Evolutionary conservation across 2,888 invertebrate species (phyloP).

Genomic region (Drosophila falleni): DNA sequence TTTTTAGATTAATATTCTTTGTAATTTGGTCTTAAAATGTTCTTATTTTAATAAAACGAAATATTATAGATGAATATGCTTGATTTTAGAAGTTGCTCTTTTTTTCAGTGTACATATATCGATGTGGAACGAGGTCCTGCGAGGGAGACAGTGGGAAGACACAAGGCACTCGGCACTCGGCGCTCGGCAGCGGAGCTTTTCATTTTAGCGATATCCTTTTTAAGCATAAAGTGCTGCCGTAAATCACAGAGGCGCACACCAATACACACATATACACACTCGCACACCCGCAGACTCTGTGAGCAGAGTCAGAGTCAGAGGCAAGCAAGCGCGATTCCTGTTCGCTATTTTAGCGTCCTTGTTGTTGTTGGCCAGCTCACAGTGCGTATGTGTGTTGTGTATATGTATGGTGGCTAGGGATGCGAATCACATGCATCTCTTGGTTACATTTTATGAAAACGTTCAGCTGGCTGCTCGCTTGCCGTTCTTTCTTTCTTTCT

Average conservation of each 20-base stretch:
- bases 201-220: conserved; percentile 84
- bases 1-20: too few relatives aligned
- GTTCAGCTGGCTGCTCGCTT: conserved; percentile 52
- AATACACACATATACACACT: conserved; percentile 19
- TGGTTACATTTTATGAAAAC: conserved; percentile 82
- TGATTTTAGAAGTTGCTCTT: too few relatives aligned
- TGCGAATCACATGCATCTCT: conserved; percentile 81
- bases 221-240: conserved; percentile 83
- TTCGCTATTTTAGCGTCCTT: conserved; percentile 55
- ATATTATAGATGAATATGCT: too few relatives aligned
- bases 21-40: too few relatives aligned
- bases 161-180: conserved; percentile 58
- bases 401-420: conserved; percentile 46
- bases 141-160: conserved; percentile 8
- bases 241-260: conserved; percentile 81
- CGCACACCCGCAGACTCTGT: conserved; percentile 49
- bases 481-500: too few relatives aligned
- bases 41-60: too few relatives aligned
- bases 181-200: conserved; percentile 75
- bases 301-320: conserved; percentile 19
- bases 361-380: conserved; percentile 33
- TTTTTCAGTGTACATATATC: too few relatives aligned
- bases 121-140: conserved; percentile 15
- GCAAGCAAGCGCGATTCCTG: conserved; percentile 62
- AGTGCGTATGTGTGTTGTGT: conserved; percentile 23